Conservation (phyloP, 2,113 vertebrate genomes). For the Gobiocypris rarus region DNA sequence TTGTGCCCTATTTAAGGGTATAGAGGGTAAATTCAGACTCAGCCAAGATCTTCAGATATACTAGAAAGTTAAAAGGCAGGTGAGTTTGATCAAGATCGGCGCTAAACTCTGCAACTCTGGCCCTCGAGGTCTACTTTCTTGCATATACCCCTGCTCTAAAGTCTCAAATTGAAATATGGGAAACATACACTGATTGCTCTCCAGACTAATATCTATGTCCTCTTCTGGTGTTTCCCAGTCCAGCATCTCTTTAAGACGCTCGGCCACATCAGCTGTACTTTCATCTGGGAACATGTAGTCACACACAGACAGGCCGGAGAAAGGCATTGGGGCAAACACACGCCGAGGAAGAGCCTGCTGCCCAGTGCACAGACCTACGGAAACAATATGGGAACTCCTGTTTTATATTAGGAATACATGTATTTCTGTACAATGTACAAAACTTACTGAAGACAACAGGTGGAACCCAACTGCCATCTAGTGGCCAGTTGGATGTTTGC, state of each 20-base stretch:
- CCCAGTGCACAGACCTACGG: constrained; percentile 41
- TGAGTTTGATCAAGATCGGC: no score
- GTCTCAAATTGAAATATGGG: background rate
- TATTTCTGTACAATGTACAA: background rate
- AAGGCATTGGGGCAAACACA: constrained; percentile 67
- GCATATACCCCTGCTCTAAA: background rate
- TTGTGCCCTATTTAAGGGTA: no score
- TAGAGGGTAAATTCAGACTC: no score
- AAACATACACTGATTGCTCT: constrained; percentile 44
- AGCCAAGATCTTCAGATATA: no score
- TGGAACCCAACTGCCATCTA: background rate
- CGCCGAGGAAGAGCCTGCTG: constrained; percentile 66
- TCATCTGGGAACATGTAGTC: constrained; percentile 80
- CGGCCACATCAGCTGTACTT: constrained; percentile 65
- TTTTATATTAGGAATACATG: background rate
- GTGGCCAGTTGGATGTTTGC: background rate
- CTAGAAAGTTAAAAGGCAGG: no score
- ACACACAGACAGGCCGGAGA: constrained; percentile 67
- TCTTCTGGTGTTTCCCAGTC: constrained; percentile 63
- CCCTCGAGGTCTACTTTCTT: no score
- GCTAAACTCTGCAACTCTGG: no score
- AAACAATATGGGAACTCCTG: background rate
- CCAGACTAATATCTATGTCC: constrained; percentile 68
- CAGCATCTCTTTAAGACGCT: constrained; percentile 77
- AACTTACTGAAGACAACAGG: background rate